Evolutionary conservation across 2,113 vertebrate species (phyloP), one percentile per base, ranked within the genome.

Genomic region (Apodemus sylvaticus): DNA sequence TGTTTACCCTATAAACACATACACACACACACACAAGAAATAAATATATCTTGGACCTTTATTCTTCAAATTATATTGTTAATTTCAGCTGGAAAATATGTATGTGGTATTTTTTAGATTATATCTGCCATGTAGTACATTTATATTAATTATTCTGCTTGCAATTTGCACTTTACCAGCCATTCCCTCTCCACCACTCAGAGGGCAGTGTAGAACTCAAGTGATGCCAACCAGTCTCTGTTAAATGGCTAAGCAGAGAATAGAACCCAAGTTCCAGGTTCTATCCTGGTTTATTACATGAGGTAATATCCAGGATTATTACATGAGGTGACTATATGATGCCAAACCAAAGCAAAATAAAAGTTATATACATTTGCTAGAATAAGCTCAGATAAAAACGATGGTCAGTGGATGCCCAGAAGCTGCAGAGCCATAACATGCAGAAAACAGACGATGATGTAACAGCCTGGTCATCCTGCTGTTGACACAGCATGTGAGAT

Each of bases 271-370:
- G 24, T 94, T 36, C 31, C 64, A 66, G 29, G 29, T 31, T 66
- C 64, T 66, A 66, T 66, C n/a, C n/a, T n/a, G n/a, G n/a, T 34
- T 34, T 68, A 68, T 68, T 68, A 79, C 7, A 19, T 66, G 60
- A 86, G 76, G 87, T 73, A 58, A n/a, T n/a, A n/a, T n/a, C n/a
- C n/a, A n/a, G n/a, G n/a, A n/a, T n/a, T n/a, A n/a, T n/a, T n/a
- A n/a, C n/a, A n/a, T n/a, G n/a, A n/a, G n/a, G n/a, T n/a, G n/a
- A 73, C 39, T 24, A 62, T 45, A 42, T 31, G 11, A 22, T 70
- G 42, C 66, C 91, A 93, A 71, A 82, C 11, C 45, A 78, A 91
- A 91, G 26, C 39, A 89, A 88, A 94, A 85, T 51, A 79, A 53
- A 79, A 53, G 31, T 79, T 79, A 4, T 48, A 77, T 48, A 31